Evolutionary conservation across 2,888 invertebrate species (phyloP).

Genomic region (Lochmaea capreae): DNA sequence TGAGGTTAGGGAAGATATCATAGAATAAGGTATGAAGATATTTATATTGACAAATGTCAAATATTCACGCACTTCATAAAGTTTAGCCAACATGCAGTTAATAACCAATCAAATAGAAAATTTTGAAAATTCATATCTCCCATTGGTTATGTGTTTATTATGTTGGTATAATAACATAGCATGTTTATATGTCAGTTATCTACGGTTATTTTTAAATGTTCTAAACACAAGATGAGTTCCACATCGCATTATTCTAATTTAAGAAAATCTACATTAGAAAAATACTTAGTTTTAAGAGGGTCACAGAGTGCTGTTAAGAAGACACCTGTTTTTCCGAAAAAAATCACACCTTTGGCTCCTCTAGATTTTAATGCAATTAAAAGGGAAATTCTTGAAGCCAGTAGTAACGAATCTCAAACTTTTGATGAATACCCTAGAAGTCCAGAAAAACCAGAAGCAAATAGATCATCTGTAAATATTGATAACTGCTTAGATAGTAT

Average conservation of each 20-base stretch:
- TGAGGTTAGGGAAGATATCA: background rate
- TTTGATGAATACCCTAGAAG: background rate
- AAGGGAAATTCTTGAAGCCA: slow-evolving; percentile 39
- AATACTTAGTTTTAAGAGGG: slow-evolving; percentile 20
- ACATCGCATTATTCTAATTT: slow-evolving; percentile 33
- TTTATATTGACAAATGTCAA: slow-evolving; percentile 2
- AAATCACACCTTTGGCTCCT: slow-evolving; percentile 33
- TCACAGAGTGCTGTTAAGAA: slow-evolving; percentile 34
- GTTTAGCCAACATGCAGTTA: background rate
- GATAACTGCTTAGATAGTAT: background rate
- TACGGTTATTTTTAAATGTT: slow-evolving; percentile 17
- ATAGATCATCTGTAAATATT: background rate
- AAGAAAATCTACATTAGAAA: slow-evolving; percentile 24
- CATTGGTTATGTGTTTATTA: background rate
- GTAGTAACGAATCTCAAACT: background rate
- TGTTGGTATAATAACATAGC: background rate
- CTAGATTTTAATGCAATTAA: slow-evolving; percentile 39
- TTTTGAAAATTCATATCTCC: background rate
- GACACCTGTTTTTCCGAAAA: slow-evolving; percentile 25
- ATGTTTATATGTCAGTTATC: background rate
- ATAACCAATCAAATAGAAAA: background rate
- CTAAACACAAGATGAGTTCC: slow-evolving; percentile 31
- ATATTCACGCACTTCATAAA: background rate
- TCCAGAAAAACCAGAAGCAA: background rate
- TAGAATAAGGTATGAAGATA: no score